Evolutionary conservation across 2,888 invertebrate species (phyloP).

Genomic region (Synergus itoensis): DNA sequence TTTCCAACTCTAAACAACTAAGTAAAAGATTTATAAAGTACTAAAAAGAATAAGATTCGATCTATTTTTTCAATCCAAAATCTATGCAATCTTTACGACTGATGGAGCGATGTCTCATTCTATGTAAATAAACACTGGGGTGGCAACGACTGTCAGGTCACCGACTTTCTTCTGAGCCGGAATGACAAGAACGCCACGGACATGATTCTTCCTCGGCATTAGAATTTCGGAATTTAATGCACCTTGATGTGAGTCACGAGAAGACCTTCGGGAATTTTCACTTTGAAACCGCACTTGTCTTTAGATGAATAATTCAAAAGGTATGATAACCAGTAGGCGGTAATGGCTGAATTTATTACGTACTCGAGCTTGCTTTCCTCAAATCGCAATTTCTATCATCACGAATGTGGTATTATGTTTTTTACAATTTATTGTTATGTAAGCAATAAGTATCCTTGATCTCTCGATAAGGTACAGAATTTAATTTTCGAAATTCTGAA

Average conservation of each 20-base stretch:
- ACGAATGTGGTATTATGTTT: neutral
- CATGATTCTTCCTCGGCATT: constrained; percentile 23
- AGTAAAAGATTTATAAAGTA: neutral
- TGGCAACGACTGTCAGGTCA: constrained; percentile 3
- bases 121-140: constrained; percentile 15
- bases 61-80: neutral
- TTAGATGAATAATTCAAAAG: constrained; percentile 36
- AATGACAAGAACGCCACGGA: neutral
- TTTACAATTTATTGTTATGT: neutral
- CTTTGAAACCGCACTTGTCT: constrained; percentile 10
- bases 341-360: constrained; percentile 1
- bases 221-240: constrained; percentile 35
- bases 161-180: neutral
- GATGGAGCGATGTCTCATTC: neutral
- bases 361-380: neutral
- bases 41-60: neutral
- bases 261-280: constrained; percentile 12
- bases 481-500: neutral
- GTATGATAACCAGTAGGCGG: neutral
- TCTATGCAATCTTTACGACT: neutral
- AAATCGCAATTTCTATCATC: neutral
- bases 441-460: neutral
- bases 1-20: neutral
- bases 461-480: neutral
- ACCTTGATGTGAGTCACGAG: constrained; percentile 17